Evolutionary conservation across 1,140 invertebrate genomes (phyloP).

Genomic region (Procambarus clarkii): DNA sequence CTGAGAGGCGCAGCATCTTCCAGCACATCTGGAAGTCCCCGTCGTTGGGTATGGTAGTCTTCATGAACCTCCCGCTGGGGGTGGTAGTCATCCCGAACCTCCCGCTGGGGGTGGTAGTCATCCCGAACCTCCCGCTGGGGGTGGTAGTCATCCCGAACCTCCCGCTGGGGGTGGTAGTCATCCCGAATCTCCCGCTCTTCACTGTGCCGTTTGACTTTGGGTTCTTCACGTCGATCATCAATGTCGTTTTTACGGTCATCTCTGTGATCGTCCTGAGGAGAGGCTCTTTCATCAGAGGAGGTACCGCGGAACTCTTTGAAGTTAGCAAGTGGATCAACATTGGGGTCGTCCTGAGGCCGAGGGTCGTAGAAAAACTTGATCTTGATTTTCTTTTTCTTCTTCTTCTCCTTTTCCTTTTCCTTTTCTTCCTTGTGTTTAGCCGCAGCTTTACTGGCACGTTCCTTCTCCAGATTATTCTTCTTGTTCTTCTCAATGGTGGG

Average conservation of each 20-base stretch:
- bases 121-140: too few species aligned
- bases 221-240: background rate
- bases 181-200: background rate
- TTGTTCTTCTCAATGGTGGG: conserved; percentile 42
- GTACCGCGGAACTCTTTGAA: conserved; percentile 65
- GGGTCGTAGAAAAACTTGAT: conserved; percentile 72
- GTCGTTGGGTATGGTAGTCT: conserved; percentile 12
- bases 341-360: conserved; percentile 62
- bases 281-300: background rate
- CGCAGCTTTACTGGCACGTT: conserved; percentile 40
- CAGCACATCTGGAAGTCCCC: conserved; percentile 17
- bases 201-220: background rate
- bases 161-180: too few species aligned
- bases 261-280: background rate
- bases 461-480: conserved; percentile 66
- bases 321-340: conserved; percentile 56
- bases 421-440: conserved; percentile 63
- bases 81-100: too few species aligned
- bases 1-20: conserved; percentile 3
- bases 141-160: too few species aligned
- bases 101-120: too few species aligned
- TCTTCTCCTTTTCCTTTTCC: conserved; percentile 55
- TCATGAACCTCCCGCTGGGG: too few species aligned
- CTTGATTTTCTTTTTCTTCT: conserved; percentile 71
- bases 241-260: background rate